phyloP scores from a whole-genome alignment of 2,888 invertebrate species.

The Noctua janthe region DNA sequence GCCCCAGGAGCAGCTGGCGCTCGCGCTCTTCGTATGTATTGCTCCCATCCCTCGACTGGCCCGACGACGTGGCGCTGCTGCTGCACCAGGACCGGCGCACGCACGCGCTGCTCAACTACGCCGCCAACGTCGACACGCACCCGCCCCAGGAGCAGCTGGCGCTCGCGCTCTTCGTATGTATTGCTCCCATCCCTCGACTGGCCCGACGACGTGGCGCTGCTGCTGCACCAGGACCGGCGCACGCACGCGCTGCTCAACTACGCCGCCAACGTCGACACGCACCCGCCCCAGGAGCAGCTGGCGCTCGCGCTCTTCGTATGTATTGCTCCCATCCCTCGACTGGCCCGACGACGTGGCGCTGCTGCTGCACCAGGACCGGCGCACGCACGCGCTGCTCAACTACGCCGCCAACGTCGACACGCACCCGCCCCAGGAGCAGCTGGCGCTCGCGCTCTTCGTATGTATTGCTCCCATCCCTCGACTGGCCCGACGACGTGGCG shows the following conservation, averaged over 20 bases:
- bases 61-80: too few species aligned
- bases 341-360: too few species aligned
- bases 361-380: slow-evolving; percentile 94
- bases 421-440: slow-evolving; percentile 93
- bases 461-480: background rate
- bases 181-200: background rate
- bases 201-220: too few species aligned
- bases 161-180: slow-evolving; percentile 93
- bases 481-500: too few species aligned
- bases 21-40: slow-evolving; percentile 92
- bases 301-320: slow-evolving; percentile 94
- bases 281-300: slow-evolving; percentile 93
- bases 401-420: slow-evolving; percentile 95
- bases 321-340: background rate
- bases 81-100: slow-evolving; percentile 95
- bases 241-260: slow-evolving; percentile 95
- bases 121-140: slow-evolving; percentile 94
- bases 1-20: slow-evolving; percentile 93
- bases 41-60: background rate
- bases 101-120: slow-evolving; percentile 96
- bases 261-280: slow-evolving; percentile 94
- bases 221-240: slow-evolving; percentile 95
- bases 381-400: slow-evolving; percentile 94
- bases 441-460: slow-evolving; percentile 94
- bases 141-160: slow-evolving; percentile 94